Percentiles rank a stretch among this genome's conserved stretches.
phyloP scores from a whole-genome alignment of 2,888 invertebrate species.

The Drosophila nr. fundita region DNA sequence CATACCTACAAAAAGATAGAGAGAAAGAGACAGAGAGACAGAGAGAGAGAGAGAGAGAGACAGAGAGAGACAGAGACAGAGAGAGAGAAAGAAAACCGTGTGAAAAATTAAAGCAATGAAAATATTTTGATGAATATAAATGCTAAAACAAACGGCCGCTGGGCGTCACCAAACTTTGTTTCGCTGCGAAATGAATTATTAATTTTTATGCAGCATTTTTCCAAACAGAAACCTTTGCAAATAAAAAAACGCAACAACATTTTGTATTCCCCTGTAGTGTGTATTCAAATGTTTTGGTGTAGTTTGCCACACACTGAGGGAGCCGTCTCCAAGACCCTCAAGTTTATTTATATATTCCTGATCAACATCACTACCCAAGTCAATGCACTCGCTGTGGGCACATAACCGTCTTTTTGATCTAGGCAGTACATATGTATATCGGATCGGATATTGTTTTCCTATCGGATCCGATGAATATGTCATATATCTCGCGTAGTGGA shows the following conservation, averaged over 20 bases:
- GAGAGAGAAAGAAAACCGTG: slow-evolving; percentile 3
- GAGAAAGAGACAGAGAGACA: neutral
- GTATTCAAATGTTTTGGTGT: neutral
- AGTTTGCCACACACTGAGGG: neutral
- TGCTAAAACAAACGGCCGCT: slow-evolving; percentile 56
- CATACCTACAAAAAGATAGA: neutral
- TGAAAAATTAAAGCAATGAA: slow-evolving; percentile 50
- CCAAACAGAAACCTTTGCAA: slow-evolving; percentile 32
- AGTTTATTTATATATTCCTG: neutral
- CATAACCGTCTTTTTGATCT: neutral
- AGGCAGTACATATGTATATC: neutral
- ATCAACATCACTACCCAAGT: neutral
- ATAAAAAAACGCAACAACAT: neutral
- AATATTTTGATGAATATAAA: slow-evolving; percentile 60
- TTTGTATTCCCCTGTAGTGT: neutral
- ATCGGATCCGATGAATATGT: neutral
- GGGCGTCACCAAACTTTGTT: slow-evolving; percentile 33
- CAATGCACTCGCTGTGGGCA: neutral
- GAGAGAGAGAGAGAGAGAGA: neutral
- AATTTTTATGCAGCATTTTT: slow-evolving; percentile 50
- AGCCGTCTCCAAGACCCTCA: neutral
- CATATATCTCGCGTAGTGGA: neutral
- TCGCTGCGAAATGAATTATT: slow-evolving; percentile 49
- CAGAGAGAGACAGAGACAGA: neutral
- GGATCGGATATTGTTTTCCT: no score